A percentile compares a stretch with the other conserved stretches of the same genome.
phyloP scores from a whole-genome alignment of 2,113 vertebrate genomes.

The Gila orcuttii region DNA sequence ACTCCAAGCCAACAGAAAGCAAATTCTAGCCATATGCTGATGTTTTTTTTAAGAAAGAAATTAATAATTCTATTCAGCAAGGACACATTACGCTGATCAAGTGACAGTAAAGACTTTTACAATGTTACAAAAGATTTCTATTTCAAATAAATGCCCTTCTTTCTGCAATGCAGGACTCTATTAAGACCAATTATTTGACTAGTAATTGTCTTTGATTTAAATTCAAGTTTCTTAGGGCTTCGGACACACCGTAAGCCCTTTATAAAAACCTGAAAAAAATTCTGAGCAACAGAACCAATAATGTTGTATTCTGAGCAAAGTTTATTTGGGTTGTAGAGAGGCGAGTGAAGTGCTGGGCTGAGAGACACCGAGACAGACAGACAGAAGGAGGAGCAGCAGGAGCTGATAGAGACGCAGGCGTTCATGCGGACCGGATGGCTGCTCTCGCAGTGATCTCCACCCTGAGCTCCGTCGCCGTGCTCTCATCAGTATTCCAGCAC shows the following conservation, averaged over 20 bases:
- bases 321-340: slow-evolving; percentile 3
- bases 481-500: slow-evolving; percentile 76
- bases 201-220: background rate
- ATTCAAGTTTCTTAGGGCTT: background rate
- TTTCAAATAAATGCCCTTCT: background rate
- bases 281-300: background rate
- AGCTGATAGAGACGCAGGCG: slow-evolving; percentile 31
- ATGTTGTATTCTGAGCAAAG: background rate
- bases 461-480: background rate
- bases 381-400: background rate
- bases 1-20: background rate
- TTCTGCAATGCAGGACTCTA: background rate
- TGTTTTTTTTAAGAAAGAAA: too few species aligned
- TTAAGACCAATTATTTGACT: background rate
- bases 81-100: too few species aligned
- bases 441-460: background rate
- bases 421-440: slow-evolving; percentile 15
- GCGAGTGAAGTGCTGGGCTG: background rate
- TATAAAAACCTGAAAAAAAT: background rate
- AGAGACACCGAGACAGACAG: background rate
- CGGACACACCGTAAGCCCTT: background rate
- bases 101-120: too few species aligned
- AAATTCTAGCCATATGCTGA: too few species aligned
- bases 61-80: too few species aligned
- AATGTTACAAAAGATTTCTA: too few species aligned